Evolutionary conservation across 1,140 invertebrate species (phyloP).

Genomic region (Maniola jurtina): DNA sequence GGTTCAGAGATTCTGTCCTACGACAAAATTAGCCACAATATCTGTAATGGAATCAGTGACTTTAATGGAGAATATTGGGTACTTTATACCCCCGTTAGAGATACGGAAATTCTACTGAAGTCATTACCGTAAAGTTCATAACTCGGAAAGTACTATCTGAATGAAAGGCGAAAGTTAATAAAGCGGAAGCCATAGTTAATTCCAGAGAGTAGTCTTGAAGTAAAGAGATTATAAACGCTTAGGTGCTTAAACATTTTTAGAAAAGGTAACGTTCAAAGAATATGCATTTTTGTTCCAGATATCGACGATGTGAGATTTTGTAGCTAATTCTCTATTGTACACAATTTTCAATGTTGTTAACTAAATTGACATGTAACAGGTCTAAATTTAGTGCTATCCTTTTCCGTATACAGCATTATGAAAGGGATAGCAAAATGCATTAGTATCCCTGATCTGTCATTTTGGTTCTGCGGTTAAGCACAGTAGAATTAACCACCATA

Average conservation of each 20-base stretch:
- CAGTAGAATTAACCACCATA: neutral
- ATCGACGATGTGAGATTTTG: too few relatives aligned
- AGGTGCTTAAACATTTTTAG: neutral
- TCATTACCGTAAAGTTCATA: neutral
- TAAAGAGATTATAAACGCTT: neutral
- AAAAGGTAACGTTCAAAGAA: neutral
- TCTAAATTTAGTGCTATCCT: too few relatives aligned
- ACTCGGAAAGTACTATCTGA: neutral
- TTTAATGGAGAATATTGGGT: neutral
- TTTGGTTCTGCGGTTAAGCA: too few relatives aligned
- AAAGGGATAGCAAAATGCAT: too few relatives aligned
- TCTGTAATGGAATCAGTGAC: too few relatives aligned
- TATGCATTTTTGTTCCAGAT: neutral
- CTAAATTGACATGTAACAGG: too few relatives aligned
- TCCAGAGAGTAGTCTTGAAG: slow-evolving; percentile 8
- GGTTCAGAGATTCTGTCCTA: too few relatives aligned
- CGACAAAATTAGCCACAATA: neutral
- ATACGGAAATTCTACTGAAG: neutral
- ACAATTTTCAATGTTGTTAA: too few relatives aligned
- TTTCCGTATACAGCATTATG: too few relatives aligned
- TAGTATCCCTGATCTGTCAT: too few relatives aligned
- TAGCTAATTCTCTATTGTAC: too few relatives aligned
- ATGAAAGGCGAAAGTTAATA: slow-evolving; percentile 8
- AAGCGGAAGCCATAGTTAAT: slow-evolving; percentile 21
- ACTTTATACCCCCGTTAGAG: neutral